Evolutionary conservation across 2,797 vertebrate species (phyloP).

Genomic region (Tapera naevia): DNA sequence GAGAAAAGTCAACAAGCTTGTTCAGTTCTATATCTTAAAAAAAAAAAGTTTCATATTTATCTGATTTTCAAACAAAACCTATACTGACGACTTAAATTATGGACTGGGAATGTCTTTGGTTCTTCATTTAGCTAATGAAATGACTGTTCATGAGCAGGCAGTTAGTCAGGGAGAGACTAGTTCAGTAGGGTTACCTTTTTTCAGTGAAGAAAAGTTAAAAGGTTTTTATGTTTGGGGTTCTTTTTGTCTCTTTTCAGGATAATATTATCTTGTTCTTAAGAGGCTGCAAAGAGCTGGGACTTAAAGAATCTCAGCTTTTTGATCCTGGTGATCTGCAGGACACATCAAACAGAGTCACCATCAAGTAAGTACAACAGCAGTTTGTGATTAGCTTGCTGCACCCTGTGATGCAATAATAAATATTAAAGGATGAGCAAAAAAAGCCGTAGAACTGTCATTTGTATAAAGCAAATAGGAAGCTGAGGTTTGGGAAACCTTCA

Average conservation of each 20-base stretch:
- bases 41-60: neutral
- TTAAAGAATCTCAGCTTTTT: conserved; percentile 97
- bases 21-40: neutral
- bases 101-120: neutral
- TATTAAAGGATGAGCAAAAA: neutral
- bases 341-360: conserved; percentile 80
- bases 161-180: neutral
- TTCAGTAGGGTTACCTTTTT: neutral
- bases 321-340: conserved; percentile 96
- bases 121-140: neutral
- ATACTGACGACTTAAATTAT: neutral
- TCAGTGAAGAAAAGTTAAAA: neutral
- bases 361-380: conserved; percentile 84
- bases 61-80: neutral
- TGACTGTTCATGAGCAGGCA: neutral
- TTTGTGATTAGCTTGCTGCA: neutral
- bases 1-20: neutral
- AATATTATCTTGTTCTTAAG: conserved; percentile 93
- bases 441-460: neutral
- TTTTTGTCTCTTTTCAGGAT: conserved; percentile 82
- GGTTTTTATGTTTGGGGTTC: neutral
- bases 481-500: neutral
- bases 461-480: neutral
- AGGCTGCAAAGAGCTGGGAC: conserved; percentile 94
- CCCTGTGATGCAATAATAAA: neutral